phyloP scores from a whole-genome alignment of 2,113 vertebrate species.

The Nothocercus nigrocapillus region DNA sequence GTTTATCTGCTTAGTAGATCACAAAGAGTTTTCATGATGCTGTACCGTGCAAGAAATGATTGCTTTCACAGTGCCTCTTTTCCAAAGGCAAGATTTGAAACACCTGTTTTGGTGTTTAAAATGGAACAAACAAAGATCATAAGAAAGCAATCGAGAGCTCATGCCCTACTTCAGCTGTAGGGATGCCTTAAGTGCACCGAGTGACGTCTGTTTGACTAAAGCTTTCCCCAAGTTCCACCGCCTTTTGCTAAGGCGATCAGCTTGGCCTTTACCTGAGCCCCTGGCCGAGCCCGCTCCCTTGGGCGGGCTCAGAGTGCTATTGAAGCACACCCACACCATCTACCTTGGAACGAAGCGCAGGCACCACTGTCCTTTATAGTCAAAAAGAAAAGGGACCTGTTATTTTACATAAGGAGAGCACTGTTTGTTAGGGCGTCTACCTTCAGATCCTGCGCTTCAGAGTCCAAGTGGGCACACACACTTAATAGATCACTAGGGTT shows the following conservation, averaged over 20 bases:
- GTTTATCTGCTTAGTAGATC: background rate
- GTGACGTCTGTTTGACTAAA: background rate
- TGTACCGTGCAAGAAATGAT: background rate
- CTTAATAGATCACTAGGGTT: background rate
- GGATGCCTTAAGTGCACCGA: background rate
- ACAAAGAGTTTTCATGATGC: background rate
- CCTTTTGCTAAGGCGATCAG: background rate
- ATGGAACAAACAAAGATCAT: background rate
- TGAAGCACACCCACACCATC: background rate
- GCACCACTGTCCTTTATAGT: background rate
- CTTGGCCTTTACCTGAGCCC: background rate
- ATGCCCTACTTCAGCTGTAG: background rate
- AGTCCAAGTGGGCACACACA: background rate
- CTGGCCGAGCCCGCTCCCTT: background rate
- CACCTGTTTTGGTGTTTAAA: constrained; percentile 29
- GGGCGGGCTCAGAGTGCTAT: rapidly evolving
- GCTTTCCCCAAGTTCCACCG: background rate
- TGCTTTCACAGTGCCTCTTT: constrained; percentile 20
- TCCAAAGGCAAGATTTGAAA: constrained; percentile 11
- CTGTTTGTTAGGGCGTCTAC: background rate
- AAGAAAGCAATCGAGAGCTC: background rate
- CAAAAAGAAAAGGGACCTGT: background rate
- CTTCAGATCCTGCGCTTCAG: background rate
- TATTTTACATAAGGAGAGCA: background rate
- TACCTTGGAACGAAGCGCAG: background rate